Evolutionary conservation across 2,888 invertebrate genomes (phyloP).

Genomic region (Macrostomum cliftonense): DNA sequence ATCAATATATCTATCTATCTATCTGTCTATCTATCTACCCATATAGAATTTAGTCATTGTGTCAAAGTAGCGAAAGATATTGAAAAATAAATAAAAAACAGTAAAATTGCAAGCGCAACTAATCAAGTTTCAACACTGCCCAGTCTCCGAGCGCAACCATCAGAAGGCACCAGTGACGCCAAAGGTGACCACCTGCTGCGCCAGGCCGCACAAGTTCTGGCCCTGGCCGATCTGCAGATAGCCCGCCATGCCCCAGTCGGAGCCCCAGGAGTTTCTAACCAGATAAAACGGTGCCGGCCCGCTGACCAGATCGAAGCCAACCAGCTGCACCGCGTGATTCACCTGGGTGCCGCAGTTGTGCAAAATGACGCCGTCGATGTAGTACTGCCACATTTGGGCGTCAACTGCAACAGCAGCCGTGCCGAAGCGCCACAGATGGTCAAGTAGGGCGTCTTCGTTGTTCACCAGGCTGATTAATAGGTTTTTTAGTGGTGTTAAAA

Average conservation of each 20-base stretch:
- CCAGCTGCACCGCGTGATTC: conserved; percentile 65
- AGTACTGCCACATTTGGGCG: conserved; percentile 65
- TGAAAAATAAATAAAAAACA: too few species aligned
- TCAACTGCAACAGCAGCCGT: conserved; percentile 64
- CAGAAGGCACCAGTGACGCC: too few species aligned
- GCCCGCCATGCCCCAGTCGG: conserved; percentile 54
- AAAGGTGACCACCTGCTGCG: too few species aligned
- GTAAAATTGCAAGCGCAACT: too few species aligned
- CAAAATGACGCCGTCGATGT: conserved; percentile 62
- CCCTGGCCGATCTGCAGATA: conserved; percentile 58
- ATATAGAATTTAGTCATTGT: too few species aligned
- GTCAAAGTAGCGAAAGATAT: too few species aligned
- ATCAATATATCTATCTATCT: too few species aligned
- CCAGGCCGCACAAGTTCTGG: conserved; percentile 52
- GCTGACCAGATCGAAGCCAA: conserved; percentile 58
- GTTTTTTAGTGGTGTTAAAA: too few species aligned
- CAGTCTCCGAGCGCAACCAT: too few species aligned
- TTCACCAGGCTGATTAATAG: conserved; percentile 46
- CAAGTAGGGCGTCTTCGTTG: conserved; percentile 47
- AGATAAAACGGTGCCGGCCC: conserved; percentile 55
- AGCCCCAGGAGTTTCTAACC: conserved; percentile 66
- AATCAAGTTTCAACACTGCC: too few species aligned
- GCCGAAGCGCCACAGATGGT: conserved; percentile 49
- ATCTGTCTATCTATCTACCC: too few species aligned
- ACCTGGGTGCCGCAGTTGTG: conserved; percentile 52